Conservation (phyloP, 2,797 vertebrate species). For the Cynopterus sphinx region DNA sequence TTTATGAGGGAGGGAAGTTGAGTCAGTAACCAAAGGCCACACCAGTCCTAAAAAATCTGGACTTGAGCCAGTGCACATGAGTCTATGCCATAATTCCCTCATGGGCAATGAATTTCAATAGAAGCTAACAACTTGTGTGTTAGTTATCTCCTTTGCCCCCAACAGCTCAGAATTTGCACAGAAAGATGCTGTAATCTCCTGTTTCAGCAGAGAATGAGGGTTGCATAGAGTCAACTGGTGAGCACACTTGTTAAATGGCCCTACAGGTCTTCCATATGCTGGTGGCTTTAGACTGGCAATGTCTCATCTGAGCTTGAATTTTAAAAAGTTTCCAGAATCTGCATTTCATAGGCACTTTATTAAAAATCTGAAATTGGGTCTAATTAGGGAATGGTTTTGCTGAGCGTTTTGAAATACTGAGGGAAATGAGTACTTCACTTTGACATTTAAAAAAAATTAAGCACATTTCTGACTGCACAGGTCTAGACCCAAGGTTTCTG, state of each 20-base stretch:
- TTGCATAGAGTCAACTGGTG: conserved; percentile 6
- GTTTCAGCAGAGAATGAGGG: conserved; percentile 48
- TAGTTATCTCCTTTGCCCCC: not conserved
- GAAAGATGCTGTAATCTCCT: conserved; percentile 25
- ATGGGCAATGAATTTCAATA: accelerated
- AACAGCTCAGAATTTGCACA: not conserved
- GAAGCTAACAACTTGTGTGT: not conserved
- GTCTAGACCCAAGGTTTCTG: not conserved
- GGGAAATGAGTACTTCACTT: not conserved
- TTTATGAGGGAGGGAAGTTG: not conserved
- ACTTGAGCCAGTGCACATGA: accelerated
- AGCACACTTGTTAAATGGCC: conserved; percentile 22
- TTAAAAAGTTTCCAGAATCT: conserved; percentile 56
- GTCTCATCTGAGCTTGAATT: conserved; percentile 34
- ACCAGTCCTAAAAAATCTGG: not conserved
- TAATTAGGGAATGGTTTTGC: not conserved
- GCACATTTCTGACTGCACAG: not conserved
- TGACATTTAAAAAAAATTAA: not conserved
- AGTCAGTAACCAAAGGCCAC: too few relatives aligned
- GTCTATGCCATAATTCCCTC: accelerated
- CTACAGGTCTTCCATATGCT: conserved; percentile 49
- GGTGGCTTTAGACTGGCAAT: conserved; percentile 4
- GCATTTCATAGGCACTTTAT: conserved; percentile 67
- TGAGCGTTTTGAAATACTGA: conserved; percentile 24
- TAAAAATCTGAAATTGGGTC: not conserved